Evolutionary conservation across 2,888 invertebrate species (phyloP).

Genomic region (Sycophila texana): DNA sequence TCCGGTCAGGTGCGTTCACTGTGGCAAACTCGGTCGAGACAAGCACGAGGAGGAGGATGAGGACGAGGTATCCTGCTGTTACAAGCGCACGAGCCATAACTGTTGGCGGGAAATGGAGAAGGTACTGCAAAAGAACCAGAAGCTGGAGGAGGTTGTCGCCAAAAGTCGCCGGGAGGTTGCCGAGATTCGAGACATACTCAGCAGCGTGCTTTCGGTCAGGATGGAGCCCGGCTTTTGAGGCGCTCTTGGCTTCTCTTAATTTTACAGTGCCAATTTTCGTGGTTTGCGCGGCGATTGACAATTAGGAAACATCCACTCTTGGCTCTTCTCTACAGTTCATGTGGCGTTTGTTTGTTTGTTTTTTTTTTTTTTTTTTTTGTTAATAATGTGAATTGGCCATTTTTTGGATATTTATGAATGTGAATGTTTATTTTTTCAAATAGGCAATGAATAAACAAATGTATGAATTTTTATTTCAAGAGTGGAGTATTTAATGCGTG

Average conservation of each 20-base stretch:
- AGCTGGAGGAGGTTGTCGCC: constrained; percentile 64
- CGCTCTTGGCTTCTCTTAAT: not conserved
- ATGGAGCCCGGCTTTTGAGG: constrained; percentile 71
- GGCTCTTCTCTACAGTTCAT: too few relatives aligned
- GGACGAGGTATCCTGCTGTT: constrained; percentile 58
- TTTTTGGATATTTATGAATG: too few relatives aligned
- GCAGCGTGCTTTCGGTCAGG: constrained; percentile 66
- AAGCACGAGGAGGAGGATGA: constrained; percentile 17
- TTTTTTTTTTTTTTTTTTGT: too few relatives aligned
- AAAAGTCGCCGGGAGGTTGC: constrained; percentile 67
- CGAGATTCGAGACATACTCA: constrained; percentile 68
- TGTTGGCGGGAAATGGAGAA: constrained; percentile 67
- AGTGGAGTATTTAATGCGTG: too few relatives aligned
- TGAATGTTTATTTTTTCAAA: too few relatives aligned
- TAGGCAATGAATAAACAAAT: too few relatives aligned
- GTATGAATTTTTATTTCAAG: too few relatives aligned
- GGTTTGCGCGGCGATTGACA: not conserved
- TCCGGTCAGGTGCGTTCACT: constrained; percentile 25
- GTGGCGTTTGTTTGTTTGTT: too few relatives aligned
- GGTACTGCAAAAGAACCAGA: constrained; percentile 66
- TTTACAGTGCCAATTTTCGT: not conserved
- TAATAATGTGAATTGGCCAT: too few relatives aligned
- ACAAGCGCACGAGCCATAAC: constrained; percentile 59
- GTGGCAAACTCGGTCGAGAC: constrained; percentile 38
- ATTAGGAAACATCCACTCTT: too few relatives aligned